phyloP scores from a whole-genome alignment of 2,888 invertebrate genomes.

The Anagyrus pseudococci region DNA sequence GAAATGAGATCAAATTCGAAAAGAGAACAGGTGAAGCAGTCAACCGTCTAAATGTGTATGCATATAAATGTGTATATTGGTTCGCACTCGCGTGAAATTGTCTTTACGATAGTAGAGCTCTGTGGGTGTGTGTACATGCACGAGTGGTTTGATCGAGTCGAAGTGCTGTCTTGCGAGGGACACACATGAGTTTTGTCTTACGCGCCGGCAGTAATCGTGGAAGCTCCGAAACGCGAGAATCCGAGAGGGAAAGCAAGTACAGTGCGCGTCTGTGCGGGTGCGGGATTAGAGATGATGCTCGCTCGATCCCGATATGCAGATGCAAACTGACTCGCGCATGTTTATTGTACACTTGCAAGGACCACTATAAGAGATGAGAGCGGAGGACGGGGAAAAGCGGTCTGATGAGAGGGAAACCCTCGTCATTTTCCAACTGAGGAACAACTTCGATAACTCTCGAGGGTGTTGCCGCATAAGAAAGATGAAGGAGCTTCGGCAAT shows the following conservation, averaged over 20 bases:
- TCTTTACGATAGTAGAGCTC: not conserved
- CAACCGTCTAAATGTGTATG: constrained; percentile 25
- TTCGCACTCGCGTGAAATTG: too few species aligned
- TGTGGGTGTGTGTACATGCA: not conserved
- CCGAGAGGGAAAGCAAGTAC: not conserved
- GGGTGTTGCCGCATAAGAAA: constrained; percentile 1
- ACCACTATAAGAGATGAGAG: not conserved
- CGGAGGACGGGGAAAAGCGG: not conserved
- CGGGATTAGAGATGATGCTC: too few species aligned
- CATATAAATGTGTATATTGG: not conserved
- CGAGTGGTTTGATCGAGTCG: too few species aligned
- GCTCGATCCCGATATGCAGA: too few species aligned
- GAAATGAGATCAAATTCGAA: constrained; percentile 41
- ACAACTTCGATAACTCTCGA: too few species aligned
- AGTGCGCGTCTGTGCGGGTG: not conserved
- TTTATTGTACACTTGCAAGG: not conserved
- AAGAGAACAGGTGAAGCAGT: constrained; percentile 36
- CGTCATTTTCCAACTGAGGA: not conserved
- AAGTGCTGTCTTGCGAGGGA: too few species aligned
- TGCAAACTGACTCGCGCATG: too few species aligned
- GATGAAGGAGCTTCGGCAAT: not conserved
- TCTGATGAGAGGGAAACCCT: not conserved
- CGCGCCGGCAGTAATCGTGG: too few species aligned
- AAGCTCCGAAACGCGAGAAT: too few species aligned
- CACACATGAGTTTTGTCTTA: too few species aligned